These are phyloP conservation scores for Alouatta palliata DNA, from an alignment of 2,113 vertebrate genomes.

Conservation along the genomic window DNA sequence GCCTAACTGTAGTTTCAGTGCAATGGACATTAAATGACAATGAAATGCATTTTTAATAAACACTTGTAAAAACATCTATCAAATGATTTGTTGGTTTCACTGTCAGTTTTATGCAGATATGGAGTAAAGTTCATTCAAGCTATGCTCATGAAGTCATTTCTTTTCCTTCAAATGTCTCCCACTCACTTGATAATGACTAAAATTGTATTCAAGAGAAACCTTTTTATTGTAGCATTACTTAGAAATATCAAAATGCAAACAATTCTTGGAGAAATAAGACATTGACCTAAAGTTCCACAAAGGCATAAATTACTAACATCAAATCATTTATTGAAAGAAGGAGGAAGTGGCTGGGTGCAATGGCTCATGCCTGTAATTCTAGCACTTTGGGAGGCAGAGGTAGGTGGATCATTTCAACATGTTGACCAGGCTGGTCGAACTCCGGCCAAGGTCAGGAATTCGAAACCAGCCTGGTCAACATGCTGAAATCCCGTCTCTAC, in stretches of 20 bases:
- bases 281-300: slow-evolving; percentile 5
- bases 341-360: background rate
- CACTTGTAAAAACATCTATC: background rate
- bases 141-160: background rate
- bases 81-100: background rate
- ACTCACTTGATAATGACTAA: background rate
- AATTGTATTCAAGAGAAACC: background rate
- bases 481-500: too few relatives aligned
- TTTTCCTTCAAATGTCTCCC: background rate
- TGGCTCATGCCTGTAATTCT: too few relatives aligned
- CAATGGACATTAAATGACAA: background rate
- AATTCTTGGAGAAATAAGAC: slow-evolving; percentile 14
- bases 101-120: background rate
- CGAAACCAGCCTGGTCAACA: too few relatives aligned
- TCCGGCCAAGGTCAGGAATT: too few relatives aligned
- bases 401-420: too few relatives aligned
- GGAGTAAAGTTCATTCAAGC: background rate
- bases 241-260: slow-evolving; percentile 46
- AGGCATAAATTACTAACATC: slow-evolving; percentile 29
- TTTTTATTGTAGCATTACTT: slow-evolving; percentile 3
- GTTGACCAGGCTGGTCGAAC: too few relatives aligned
- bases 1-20: background rate
- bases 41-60: slow-evolving; percentile 3
- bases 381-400: too few relatives aligned
- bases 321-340: slow-evolving; percentile 37